Base-by-base conservation (phyloP, 2,113 vertebrate genomes). In the Numida meleagris region DNA sequence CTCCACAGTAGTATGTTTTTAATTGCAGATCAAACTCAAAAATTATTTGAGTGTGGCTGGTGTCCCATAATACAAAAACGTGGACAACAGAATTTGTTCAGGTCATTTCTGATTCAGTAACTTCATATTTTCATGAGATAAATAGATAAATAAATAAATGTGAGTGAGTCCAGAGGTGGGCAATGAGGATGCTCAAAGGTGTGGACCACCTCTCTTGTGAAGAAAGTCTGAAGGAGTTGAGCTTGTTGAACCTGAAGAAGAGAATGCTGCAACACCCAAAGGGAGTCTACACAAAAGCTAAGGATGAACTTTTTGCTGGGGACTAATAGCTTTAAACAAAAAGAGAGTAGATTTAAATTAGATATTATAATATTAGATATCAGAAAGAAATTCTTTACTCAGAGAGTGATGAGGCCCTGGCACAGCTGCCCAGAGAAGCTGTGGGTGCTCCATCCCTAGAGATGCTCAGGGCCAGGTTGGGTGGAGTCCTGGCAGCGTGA, bases 41-140 rank as follows among this genome's bases (percentile, higher is more conserved):
- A 29, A 5, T 34, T 6, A 6, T 1, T 59, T 1, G 0, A 65
- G 23, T 43, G 46, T 1, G 3, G 31, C 17, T 3, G 1, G 6
- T 46, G 4, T 46, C 86, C 53, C 3, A 2, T 13, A 2, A n/a
- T 59, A 38, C 19, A n/a, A 31, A 82, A 65, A 9, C 73, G 50
- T 29, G 7, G 8, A 15, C 16, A 3, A 42, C 9, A 34, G 21
- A 80, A 72, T 4, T 7, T 77, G 3, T 2, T 70, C 9, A 46
- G 5, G 3, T 61, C 8, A 6, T 50, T 57, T 51, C 25, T 48
- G 25, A 34, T 68, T 81, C 40, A 77, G 5, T 34, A 89, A 29
- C 5, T 61, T 59, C 2, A 40, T 10, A 11, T 45, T 80, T 80
- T 51, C 8, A 23, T n/a, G 6, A 6, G 1, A 20, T 73, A 27